Conservation (phyloP, 2,888 invertebrate species). For the Lasioglossum leucozonium region DNA sequence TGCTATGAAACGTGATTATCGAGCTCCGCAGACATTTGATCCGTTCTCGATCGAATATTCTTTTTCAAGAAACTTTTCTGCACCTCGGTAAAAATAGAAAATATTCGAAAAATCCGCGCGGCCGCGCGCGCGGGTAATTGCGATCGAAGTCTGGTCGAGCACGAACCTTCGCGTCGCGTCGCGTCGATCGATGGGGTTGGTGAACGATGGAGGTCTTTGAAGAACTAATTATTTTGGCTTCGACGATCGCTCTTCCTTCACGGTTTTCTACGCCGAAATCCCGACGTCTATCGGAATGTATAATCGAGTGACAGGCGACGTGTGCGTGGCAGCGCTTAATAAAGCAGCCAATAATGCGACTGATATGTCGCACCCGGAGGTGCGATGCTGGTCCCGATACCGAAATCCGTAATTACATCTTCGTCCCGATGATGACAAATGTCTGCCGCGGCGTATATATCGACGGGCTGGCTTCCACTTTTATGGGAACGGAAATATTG, state of each 20-base stretch:
- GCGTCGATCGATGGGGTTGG: neutral
- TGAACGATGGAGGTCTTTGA: conserved; percentile 3
- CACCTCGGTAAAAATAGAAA: neutral
- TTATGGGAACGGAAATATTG: conserved; percentile 39
- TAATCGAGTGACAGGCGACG: conserved; percentile 58
- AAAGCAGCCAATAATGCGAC: conserved; percentile 64
- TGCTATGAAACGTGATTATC: neutral
- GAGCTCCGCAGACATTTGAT: neutral
- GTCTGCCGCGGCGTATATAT: conserved; percentile 35
- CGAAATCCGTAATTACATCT: conserved; percentile 66
- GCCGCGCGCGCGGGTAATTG: conserved; percentile 20
- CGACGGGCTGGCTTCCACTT: conserved; percentile 38
- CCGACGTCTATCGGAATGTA: conserved; percentile 33
- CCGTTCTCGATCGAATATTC: too few species aligned
- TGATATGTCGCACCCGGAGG: conserved; percentile 58
- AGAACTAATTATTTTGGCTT: conserved; percentile 23
- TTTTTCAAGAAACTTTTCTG: neutral
- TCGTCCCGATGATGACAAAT: conserved; percentile 63
- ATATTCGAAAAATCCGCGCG: neutral
- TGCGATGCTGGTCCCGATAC: conserved; percentile 51
- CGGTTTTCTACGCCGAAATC: conserved; percentile 31
- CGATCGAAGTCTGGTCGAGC: neutral
- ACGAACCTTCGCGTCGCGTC: too few species aligned
- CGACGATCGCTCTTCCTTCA: conserved; percentile 19
- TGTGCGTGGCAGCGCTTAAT: conserved; percentile 59